These are phyloP conservation scores for Drosophila persimilis DNA, from an alignment of 1,140 invertebrate genomes.

Conservation along the genomic window DNA sequence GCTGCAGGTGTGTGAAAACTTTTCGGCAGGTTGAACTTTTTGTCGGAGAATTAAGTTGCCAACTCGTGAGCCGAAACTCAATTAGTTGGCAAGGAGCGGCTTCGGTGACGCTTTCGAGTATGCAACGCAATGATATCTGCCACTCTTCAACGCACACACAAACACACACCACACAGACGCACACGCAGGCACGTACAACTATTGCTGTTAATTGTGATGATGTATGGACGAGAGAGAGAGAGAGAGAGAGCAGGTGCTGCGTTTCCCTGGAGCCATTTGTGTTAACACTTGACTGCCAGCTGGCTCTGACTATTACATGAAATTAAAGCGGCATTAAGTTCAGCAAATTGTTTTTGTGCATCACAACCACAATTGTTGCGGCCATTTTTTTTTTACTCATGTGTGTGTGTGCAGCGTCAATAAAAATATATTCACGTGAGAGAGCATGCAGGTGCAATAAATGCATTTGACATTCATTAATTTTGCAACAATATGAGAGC, in stretches of 20 bases:
- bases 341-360: slow-evolving; percentile 18
- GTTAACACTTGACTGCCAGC: slow-evolving; percentile 29
- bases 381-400: background rate
- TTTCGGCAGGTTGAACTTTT: slow-evolving; percentile 62
- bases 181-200: slow-evolving; percentile 6
- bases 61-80: slow-evolving; percentile 51
- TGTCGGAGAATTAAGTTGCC: slow-evolving; percentile 64
- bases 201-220: slow-evolving; percentile 47
- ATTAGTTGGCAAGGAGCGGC: slow-evolving; percentile 48
- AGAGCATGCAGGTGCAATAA: slow-evolving; percentile 72
- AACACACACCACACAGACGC: slow-evolving; percentile 11
- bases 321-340: slow-evolving; percentile 32
- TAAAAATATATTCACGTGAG: slow-evolving; percentile 10
- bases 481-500: slow-evolving; percentile 35
- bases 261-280: slow-evolving; percentile 13
- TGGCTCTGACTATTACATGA: slow-evolving; percentile 17
- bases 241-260: background rate
- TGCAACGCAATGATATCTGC: slow-evolving; percentile 48
- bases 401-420: background rate
- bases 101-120: slow-evolving; percentile 38
- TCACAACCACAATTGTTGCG: slow-evolving; percentile 37
- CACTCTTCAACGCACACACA: slow-evolving; percentile 7
- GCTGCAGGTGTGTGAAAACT: slow-evolving; percentile 15
- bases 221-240: background rate
- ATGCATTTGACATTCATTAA: slow-evolving; percentile 77